Evolutionary conservation across 2,113 vertebrate genomes (phyloP).

Genomic region (Platycercus adscitus): DNA sequence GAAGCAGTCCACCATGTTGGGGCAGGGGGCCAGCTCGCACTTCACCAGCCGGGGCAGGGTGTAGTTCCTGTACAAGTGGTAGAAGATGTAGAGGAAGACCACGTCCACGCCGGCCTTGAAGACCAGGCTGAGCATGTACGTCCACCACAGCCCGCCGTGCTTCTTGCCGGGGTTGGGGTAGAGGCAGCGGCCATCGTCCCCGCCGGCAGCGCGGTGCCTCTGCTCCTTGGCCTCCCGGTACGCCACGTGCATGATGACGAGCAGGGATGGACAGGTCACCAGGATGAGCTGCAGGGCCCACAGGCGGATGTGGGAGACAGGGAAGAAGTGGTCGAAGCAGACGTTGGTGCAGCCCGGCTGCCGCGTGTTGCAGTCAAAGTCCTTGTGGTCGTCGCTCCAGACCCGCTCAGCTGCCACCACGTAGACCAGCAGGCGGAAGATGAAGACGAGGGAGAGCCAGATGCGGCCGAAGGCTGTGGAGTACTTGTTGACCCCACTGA

Average conservation of each 20-base stretch:
- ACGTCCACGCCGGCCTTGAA: slow-evolving; percentile 86
- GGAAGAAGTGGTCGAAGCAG: slow-evolving; percentile 93
- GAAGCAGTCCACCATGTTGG: slow-evolving; percentile 94
- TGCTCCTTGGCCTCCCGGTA: slow-evolving; percentile 86
- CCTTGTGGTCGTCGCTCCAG: slow-evolving; percentile 94
- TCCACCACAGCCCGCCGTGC: slow-evolving; percentile 95
- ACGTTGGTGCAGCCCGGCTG: slow-evolving; percentile 95
- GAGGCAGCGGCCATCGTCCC: slow-evolving; percentile 56
- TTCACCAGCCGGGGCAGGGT: slow-evolving; percentile 87
- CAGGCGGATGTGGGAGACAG: slow-evolving; percentile 91
- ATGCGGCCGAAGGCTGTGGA: slow-evolving; percentile 93
- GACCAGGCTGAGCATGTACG: slow-evolving; percentile 88
- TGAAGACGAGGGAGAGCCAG: slow-evolving; percentile 94
- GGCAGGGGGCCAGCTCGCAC: slow-evolving; percentile 85
- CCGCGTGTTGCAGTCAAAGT: slow-evolving; percentile 91
- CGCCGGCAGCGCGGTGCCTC: slow-evolving; percentile 57
- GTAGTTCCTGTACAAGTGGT: slow-evolving; percentile 86
- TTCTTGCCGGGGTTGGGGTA: slow-evolving; percentile 89
- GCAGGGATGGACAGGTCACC: slow-evolving; percentile 92
- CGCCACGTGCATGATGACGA: slow-evolving; percentile 94
- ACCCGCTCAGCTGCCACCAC: slow-evolving; percentile 91
- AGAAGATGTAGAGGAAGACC: slow-evolving; percentile 86
- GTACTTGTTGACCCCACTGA: slow-evolving; percentile 92
- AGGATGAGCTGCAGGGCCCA: slow-evolving; percentile 99
- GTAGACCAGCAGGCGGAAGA: slow-evolving; percentile 94